Conservation (phyloP, 1,140 invertebrate species). For the Mya arenaria region DNA sequence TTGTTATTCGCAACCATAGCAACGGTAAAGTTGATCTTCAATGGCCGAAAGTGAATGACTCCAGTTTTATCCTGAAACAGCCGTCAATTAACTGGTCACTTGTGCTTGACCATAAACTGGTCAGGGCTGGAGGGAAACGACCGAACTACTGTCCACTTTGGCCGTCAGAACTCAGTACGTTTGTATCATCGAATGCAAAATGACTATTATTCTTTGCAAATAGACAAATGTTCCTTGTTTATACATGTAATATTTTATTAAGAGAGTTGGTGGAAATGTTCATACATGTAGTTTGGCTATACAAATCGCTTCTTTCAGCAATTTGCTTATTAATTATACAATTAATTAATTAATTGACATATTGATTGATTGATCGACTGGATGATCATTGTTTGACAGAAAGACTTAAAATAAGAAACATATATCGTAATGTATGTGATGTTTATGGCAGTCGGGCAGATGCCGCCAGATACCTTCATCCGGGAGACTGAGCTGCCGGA, state of each 20-base stretch:
- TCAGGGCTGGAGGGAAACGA: too few relatives aligned
- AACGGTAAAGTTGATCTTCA: too few relatives aligned
- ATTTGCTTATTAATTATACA: not conserved
- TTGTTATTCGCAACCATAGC: too few relatives aligned
- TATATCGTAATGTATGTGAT: not conserved
- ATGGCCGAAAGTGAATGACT: too few relatives aligned
- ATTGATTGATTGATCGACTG: not conserved
- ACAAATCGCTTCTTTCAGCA: not conserved
- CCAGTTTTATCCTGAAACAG: too few relatives aligned
- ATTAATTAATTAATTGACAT: too few relatives aligned
- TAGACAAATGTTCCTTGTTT: too few relatives aligned
- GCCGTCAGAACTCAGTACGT: slow-evolving; percentile 24
- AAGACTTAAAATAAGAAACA: not conserved
- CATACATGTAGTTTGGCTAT: too few relatives aligned
- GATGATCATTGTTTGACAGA: not conserved
- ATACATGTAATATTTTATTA: not conserved
- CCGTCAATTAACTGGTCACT: too few relatives aligned
- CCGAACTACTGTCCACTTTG: slow-evolving; percentile 42
- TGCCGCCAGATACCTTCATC: not conserved
- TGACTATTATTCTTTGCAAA: not conserved
- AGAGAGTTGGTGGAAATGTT: too few relatives aligned
- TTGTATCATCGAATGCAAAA: not conserved
- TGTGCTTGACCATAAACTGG: too few relatives aligned
- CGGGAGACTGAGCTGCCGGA: not conserved
- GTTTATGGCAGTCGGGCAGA: slow-evolving; percentile 8